phyloP scores from a whole-genome alignment of 2,113 vertebrate species.

The Pteruthius melanotis region DNA sequence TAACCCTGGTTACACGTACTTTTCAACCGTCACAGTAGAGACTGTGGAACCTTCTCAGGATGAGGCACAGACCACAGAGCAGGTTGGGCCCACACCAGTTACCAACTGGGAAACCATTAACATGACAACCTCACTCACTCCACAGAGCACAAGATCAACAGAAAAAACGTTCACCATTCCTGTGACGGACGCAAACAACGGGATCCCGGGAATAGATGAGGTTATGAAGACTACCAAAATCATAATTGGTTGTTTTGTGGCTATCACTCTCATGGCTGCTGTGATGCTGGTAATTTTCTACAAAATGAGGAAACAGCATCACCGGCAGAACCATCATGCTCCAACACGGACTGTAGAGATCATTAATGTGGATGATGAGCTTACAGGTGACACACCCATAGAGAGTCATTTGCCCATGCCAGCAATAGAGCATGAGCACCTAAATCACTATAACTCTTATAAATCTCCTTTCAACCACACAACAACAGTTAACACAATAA shows the following conservation, averaged over 20 bases:
- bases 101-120: slow-evolving; percentile 88
- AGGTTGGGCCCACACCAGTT: slow-evolving; percentile 87
- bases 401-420: slow-evolving; percentile 97
- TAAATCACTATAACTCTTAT: slow-evolving; percentile 98
- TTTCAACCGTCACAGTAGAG: slow-evolving; percentile 98
- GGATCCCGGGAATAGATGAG: slow-evolving; percentile 93
- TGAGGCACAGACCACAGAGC: slow-evolving; percentile 88
- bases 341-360: slow-evolving; percentile 96
- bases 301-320: slow-evolving; percentile 99
- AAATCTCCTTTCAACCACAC: slow-evolving; percentile 97
- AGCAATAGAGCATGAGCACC: slow-evolving; percentile 96
- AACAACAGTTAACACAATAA: slow-evolving; percentile 92
- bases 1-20: slow-evolving; percentile 90
- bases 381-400: slow-evolving; percentile 89
- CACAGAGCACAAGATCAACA: slow-evolving; percentile 88
- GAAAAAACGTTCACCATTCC: slow-evolving; percentile 93
- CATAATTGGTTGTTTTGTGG: slow-evolving; percentile 99
- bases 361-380: slow-evolving; percentile 97
- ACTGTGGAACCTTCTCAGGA: slow-evolving; percentile 94
- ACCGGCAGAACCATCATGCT: slow-evolving; percentile 95
- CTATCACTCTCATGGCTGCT: slow-evolving; percentile 98
- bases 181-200: slow-evolving; percentile 84
- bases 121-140: slow-evolving; percentile 85
- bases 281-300: slow-evolving; percentile 99
- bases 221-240: slow-evolving; percentile 99